A percentile compares a stretch with the other conserved stretches of the same genome.
Evolutionary conservation across 2,113 vertebrate genomes (phyloP).

Genomic region (Peucedramus taeniatus): DNA sequence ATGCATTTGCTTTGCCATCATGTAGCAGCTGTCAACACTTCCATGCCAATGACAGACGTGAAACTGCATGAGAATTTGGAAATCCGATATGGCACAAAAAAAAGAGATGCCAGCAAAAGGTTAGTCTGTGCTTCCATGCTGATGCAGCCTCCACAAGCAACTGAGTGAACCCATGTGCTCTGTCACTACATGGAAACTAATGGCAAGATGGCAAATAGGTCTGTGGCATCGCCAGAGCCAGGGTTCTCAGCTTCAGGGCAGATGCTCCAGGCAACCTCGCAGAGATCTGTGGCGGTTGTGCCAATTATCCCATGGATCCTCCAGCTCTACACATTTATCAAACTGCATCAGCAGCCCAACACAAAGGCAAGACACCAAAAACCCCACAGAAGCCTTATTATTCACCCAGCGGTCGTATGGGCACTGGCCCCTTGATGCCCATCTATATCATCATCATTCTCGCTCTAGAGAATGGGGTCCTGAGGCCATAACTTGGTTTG

Average conservation of each 20-base stretch:
- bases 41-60: conserved; percentile 54
- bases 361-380: background rate
- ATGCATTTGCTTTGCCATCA: conserved; percentile 28
- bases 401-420: background rate
- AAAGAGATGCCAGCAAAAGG: background rate
- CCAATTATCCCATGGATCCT: conserved; percentile 12
- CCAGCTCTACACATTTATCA: conserved; percentile 34
- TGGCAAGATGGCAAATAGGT: background rate
- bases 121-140: background rate
- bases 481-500: background rate
- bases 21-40: conserved; percentile 42
- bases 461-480: background rate
- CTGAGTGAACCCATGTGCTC: background rate
- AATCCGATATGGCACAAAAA: background rate
- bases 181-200: background rate
- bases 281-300: background rate
- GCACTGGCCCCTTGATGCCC: background rate
- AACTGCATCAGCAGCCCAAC: background rate
- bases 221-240: background rate
- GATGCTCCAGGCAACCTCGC: conserved; percentile 20
- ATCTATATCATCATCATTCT: background rate
- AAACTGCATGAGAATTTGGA: conserved; percentile 49
- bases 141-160: background rate
- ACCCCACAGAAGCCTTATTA: background rate
- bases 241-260: background rate